These are phyloP conservation scores for Drepana arcuata DNA, from an alignment of 1,140 invertebrate genomes.

Conservation along the genomic window DNA sequence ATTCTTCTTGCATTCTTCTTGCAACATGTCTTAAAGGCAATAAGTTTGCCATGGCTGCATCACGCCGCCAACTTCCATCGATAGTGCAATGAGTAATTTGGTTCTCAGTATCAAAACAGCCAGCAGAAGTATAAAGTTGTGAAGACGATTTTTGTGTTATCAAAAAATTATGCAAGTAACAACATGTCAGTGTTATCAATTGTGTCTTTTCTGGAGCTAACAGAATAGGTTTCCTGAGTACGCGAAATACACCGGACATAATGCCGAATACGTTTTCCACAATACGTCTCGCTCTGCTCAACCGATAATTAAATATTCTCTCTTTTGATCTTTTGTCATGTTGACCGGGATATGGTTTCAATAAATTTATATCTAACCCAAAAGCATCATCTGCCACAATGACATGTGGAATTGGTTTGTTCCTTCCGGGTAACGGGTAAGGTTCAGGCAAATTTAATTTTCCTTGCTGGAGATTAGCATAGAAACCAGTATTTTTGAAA, in stretches of 20 bases:
- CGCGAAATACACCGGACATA: slow-evolving; percentile 2
- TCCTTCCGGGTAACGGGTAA: slow-evolving; percentile 2
- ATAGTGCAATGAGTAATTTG: slow-evolving; percentile 3
- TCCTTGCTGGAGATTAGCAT: slow-evolving; percentile 1
- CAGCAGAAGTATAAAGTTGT: slow-evolving; percentile 3
- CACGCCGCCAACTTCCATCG: slow-evolving; percentile 3
- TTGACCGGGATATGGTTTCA: slow-evolving; percentile 1
- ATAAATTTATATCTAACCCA: slow-evolving; percentile 4
- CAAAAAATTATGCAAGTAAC: slow-evolving; percentile 4
- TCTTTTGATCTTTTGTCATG: slow-evolving; percentile 1
- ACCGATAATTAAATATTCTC: slow-evolving; percentile 5
- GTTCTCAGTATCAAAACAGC: slow-evolving; percentile 4
- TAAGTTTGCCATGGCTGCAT: slow-evolving; percentile 3
- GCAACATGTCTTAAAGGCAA: slow-evolving; percentile 4
- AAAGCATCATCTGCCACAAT: slow-evolving; percentile 9
- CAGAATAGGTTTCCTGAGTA: slow-evolving; percentile 3
- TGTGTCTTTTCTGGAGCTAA: slow-evolving; percentile 1
- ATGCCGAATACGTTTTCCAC: slow-evolving; percentile 45
- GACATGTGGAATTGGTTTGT: slow-evolving; percentile 4
- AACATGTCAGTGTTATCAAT: slow-evolving; percentile 3
- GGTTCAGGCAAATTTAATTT: slow-evolving; percentile 1
- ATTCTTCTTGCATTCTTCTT: slow-evolving; percentile 1
- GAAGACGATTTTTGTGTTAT: slow-evolving; percentile 2
- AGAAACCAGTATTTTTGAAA: too few relatives aligned
- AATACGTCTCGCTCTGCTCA: slow-evolving; percentile 4